Evolutionary conservation across 2,888 invertebrate species (phyloP).

Genomic region (Drosophila histrio): DNA sequence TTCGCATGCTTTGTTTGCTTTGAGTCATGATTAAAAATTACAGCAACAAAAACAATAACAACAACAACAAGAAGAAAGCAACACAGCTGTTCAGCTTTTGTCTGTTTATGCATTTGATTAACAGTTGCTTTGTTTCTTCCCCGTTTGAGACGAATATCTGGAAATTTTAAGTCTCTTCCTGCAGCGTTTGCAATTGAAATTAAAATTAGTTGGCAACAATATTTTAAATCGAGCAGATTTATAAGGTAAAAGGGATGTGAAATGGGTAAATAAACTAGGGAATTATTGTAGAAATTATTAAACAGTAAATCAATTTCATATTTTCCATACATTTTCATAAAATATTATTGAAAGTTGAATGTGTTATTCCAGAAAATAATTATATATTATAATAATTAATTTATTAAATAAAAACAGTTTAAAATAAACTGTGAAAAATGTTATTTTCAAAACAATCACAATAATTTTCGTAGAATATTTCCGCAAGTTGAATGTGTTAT

Average conservation of each 20-base stretch:
- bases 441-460: no score
- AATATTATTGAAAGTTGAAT: neutral
- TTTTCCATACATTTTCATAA: neutral
- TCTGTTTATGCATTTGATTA: neutral
- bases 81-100: constrained; percentile 36
- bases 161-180: neutral
- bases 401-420: neutral
- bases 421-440: no score
- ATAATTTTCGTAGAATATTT: neutral
- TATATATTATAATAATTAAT: neutral
- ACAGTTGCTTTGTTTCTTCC: neutral
- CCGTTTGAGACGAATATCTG: constrained; percentile 17
- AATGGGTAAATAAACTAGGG: neutral
- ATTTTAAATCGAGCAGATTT: neutral
- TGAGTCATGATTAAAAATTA: constrained; percentile 47
- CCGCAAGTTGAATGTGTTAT: neutral
- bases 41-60: constrained; percentile 1
- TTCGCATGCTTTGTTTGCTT: constrained; percentile 43
- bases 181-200: neutral
- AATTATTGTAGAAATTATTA: neutral
- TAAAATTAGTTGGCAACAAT: neutral
- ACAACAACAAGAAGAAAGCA: constrained; percentile 11
- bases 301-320: no score
- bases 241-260: no score
- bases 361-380: neutral